Conservation (phyloP, 2,888 invertebrate genomes). For the Epinotia nisella region DNA sequence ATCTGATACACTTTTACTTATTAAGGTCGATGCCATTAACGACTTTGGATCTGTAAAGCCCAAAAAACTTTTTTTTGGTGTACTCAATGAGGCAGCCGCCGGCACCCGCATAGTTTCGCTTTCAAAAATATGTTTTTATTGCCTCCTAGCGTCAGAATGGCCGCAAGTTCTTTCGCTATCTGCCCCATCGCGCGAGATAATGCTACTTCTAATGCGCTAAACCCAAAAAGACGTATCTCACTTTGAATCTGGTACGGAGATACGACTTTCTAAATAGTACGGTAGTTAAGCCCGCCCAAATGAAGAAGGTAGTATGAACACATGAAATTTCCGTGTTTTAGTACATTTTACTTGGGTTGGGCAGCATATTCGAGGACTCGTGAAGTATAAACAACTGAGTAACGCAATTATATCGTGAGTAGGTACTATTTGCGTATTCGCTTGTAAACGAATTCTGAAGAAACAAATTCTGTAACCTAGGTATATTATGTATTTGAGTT, state of each 20-base stretch:
- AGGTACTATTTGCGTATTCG: not conserved
- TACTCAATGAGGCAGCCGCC: slow-evolving; percentile 35
- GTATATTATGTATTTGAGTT: no score
- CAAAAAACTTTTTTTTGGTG: not conserved
- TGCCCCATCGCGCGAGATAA: slow-evolving; percentile 25
- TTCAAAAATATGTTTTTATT: slow-evolving; percentile 63
- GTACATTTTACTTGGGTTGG: not conserved
- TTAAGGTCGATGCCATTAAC: no score
- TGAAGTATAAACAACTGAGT: not conserved
- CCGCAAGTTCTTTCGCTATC: slow-evolving; percentile 38
- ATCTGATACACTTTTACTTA: no score
- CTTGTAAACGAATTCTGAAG: no score
- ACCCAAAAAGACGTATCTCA: slow-evolving; percentile 6
- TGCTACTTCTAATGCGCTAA: slow-evolving; percentile 3
- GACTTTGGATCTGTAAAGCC: no score
- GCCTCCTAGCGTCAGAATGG: slow-evolving; percentile 44
- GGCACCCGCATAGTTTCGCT: slow-evolving; percentile 8
- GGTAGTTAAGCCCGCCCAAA: not conserved
- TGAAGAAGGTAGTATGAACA: not conserved
- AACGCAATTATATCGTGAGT: not conserved
- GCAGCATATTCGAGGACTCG: not conserved
- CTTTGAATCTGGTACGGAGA: not conserved
- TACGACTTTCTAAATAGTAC: not conserved
- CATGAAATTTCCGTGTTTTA: not conserved
- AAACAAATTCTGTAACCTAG: no score